Evolutionary conservation across 2,797 vertebrate genomes (phyloP).

Genomic region (Chaunax sp.): DNA sequence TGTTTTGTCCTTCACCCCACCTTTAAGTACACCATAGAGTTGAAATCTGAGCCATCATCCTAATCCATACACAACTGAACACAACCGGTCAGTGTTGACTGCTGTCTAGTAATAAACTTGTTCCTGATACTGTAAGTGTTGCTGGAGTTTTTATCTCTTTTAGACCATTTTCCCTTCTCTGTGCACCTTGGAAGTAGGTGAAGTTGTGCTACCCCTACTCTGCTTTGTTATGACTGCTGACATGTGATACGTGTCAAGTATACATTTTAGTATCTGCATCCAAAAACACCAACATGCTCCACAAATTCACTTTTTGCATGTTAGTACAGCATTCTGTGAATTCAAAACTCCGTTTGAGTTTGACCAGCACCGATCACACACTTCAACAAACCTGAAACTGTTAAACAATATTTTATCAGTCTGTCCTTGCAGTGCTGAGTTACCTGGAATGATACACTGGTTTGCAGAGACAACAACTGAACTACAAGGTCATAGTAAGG

Average conservation of each 20-base stretch:
- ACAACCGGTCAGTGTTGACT: not conserved
- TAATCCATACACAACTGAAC: not conserved
- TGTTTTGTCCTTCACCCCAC: not conserved
- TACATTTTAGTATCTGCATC: not conserved
- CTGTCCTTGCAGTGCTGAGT: not conserved
- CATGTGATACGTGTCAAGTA: not conserved
- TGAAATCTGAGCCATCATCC: slow-evolving; percentile 4
- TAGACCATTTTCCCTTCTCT: no score
- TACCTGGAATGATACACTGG: slow-evolving; percentile 45
- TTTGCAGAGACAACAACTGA: slow-evolving; percentile 15
- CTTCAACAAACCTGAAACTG: not conserved
- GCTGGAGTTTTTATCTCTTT: no score
- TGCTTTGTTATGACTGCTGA: not conserved
- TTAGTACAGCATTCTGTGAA: slow-evolving; percentile 9
- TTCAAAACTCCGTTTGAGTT: not conserved
- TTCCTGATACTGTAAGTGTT: no score
- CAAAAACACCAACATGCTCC: slow-evolving; percentile 11
- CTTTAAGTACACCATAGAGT: not conserved
- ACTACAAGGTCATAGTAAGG: slow-evolving; percentile 31
- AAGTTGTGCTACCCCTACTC: not conserved
- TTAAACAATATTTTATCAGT: no score
- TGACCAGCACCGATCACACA: not conserved
- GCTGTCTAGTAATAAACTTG: no score
- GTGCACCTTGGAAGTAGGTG: no score
- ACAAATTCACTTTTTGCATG: not conserved